These are phyloP conservation scores for Brachystomella parvula DNA, from an alignment of 1,140 invertebrate species.

Conservation along the genomic window DNA sequence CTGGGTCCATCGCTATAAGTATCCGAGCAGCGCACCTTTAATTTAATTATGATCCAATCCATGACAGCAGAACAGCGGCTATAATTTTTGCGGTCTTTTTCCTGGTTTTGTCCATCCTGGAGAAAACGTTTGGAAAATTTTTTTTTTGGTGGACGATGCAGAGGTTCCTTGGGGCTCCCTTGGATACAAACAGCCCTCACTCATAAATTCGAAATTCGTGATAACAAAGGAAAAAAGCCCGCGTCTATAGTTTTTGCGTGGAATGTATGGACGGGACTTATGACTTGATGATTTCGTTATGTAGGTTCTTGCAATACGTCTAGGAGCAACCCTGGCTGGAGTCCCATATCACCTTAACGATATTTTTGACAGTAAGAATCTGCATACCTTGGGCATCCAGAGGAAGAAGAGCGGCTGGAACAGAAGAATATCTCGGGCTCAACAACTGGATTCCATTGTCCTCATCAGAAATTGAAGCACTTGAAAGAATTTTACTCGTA, in stretches of 20 bases:
- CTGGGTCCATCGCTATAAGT: no score
- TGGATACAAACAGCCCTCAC: no score
- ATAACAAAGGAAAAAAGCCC: not conserved
- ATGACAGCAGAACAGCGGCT: no score
- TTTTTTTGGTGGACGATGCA: no score
- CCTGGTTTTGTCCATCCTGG: no score
- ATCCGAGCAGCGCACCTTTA: no score
- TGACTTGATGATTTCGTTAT: not conserved
- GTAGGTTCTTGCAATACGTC: slow-evolving; percentile 23
- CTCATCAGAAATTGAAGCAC: slow-evolving; percentile 21
- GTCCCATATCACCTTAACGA: slow-evolving; percentile 34
- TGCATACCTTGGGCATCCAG: not conserved
- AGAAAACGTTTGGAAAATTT: no score
- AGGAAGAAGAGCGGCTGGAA: slow-evolving; percentile 7
- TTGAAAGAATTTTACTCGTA: slow-evolving; percentile 32
- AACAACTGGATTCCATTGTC: not conserved
- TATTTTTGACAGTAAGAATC: slow-evolving; percentile 3
- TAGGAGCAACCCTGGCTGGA: slow-evolving; percentile 18
- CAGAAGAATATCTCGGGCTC: slow-evolving; percentile 6
- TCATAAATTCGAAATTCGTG: not conserved
- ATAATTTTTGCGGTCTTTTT: no score
- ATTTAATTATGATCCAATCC: no score
- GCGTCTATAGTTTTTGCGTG: not conserved
- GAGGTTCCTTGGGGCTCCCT: no score
- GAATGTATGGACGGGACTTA: not conserved